Conservation (phyloP, 2,888 invertebrate species). For the Yponomeuta cagnagella region DNA sequence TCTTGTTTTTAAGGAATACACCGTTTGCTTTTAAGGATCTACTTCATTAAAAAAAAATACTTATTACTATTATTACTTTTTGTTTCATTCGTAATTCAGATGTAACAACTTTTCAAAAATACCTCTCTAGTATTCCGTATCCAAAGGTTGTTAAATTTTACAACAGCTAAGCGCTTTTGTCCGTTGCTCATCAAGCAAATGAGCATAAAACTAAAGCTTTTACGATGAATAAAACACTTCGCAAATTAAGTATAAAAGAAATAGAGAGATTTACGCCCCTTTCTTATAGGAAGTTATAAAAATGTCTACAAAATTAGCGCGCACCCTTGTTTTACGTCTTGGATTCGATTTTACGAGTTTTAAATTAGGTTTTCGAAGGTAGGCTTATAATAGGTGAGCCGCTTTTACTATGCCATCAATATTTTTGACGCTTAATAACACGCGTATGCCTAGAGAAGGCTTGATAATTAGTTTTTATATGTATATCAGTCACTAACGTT, state of each 20-base stretch:
- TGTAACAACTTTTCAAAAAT: too few species aligned
- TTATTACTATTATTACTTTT: too few species aligned
- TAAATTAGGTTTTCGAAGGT: slow-evolving; percentile 32
- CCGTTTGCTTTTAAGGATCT: too few species aligned
- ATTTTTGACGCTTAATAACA: background rate
- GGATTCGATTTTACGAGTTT: slow-evolving; percentile 38
- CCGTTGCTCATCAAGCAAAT: slow-evolving; percentile 21
- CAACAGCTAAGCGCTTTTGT: slow-evolving; percentile 21
- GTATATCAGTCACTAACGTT: too few species aligned
- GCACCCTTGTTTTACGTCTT: slow-evolving; percentile 19
- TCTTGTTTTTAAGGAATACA: too few species aligned
- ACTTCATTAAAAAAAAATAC: too few species aligned
- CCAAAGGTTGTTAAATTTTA: background rate
- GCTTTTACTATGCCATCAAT: slow-evolving; percentile 4
- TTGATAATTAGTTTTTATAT: slow-evolving; percentile 7
- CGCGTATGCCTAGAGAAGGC: background rate
- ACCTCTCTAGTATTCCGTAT: too few species aligned
- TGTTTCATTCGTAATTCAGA: too few species aligned
- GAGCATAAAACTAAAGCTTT: slow-evolving; percentile 8
- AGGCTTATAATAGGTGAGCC: background rate
- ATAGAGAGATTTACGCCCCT: slow-evolving; percentile 2
- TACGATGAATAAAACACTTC: slow-evolving; percentile 18
- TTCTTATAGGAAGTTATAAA: slow-evolving; percentile 21
- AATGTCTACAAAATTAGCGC: slow-evolving; percentile 20
- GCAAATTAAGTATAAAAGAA: slow-evolving; percentile 20